phyloP scores from a whole-genome alignment of 2,113 vertebrate genomes.

The Brachyistius frenatus region DNA sequence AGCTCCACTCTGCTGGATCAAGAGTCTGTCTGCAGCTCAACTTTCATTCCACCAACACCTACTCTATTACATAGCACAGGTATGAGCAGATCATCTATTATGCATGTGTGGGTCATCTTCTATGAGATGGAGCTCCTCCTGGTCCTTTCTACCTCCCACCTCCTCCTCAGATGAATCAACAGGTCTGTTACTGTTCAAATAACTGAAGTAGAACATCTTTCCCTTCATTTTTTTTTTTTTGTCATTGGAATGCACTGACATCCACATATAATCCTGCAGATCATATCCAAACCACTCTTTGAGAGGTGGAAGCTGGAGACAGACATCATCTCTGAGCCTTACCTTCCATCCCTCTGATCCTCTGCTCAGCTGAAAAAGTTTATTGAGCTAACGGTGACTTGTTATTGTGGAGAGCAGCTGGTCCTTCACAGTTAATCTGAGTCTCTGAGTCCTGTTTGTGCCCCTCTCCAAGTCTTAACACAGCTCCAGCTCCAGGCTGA shows the following conservation, averaged over 20 bases:
- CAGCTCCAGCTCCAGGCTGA: slow-evolving; percentile 52
- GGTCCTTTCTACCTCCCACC: neutral
- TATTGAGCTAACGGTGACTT: slow-evolving; percentile 18
- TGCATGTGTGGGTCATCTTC: slow-evolving; percentile 65
- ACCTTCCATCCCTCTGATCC: slow-evolving; percentile 69
- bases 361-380: neutral
- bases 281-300: neutral
- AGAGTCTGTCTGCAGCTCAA: slow-evolving; percentile 59
- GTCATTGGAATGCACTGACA: neutral
- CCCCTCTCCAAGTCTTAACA: slow-evolving; percentile 46
- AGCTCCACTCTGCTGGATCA: slow-evolving; percentile 39
- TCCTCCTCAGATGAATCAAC: neutral
- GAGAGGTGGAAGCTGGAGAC: neutral
- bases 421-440: slow-evolving; percentile 52
- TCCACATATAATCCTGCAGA: neutral
- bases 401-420: slow-evolving; percentile 28
- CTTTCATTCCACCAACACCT: slow-evolving; percentile 58
- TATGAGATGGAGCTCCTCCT: slow-evolving; percentile 19
- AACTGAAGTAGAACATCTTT: neutral
- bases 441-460: slow-evolving; percentile 20
- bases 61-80: slow-evolving; percentile 69
- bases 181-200: neutral
- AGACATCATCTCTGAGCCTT: slow-evolving; percentile 36
- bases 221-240: neutral
- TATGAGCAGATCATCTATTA: slow-evolving; percentile 72